Evolutionary conservation across 2,888 invertebrate genomes (phyloP).

Genomic region (Orthosia cruda): DNA sequence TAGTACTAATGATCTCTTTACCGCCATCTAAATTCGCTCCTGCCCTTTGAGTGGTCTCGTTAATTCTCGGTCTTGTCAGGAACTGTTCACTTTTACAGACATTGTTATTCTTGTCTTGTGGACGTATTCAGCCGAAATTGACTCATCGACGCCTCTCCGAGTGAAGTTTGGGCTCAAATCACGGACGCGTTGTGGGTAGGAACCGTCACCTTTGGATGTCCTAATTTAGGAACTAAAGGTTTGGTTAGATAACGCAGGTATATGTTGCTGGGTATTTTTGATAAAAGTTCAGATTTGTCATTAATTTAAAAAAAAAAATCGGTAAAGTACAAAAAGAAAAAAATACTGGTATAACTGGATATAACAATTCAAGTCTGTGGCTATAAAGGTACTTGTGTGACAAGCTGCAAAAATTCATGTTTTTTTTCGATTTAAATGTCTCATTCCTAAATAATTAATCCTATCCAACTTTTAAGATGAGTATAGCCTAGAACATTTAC

Average conservation of each 20-base stretch:
- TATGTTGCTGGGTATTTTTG: not conserved
- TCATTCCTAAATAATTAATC: too few species aligned
- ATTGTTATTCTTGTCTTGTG: constrained; percentile 74
- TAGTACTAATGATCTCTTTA: not conserved
- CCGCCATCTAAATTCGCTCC: constrained; percentile 56
- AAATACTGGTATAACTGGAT: too few species aligned
- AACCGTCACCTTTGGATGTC: constrained; percentile 42
- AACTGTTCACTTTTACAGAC: constrained; percentile 73
- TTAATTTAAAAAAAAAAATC: too few species aligned
- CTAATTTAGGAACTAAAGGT: constrained; percentile 29
- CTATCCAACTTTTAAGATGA: too few species aligned
- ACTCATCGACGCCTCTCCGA: constrained; percentile 52
- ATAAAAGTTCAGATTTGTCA: too few species aligned
- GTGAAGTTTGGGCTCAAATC: constrained; percentile 64
- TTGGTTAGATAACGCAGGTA: not conserved
- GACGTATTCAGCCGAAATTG: constrained; percentile 68
- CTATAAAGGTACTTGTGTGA: too few species aligned
- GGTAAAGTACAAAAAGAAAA: too few species aligned
- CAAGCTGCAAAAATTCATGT: too few species aligned
- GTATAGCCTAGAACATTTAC: too few species aligned
- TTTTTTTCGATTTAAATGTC: too few species aligned
- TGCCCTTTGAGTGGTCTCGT: constrained; percentile 63
- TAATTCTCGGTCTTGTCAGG: constrained; percentile 71
- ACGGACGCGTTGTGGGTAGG: constrained; percentile 33
- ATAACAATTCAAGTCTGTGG: too few species aligned